These are phyloP conservation scores for Sigmodon hispidus DNA, from an alignment of 2,113 vertebrate species.

Conservation along the genomic window DNA sequence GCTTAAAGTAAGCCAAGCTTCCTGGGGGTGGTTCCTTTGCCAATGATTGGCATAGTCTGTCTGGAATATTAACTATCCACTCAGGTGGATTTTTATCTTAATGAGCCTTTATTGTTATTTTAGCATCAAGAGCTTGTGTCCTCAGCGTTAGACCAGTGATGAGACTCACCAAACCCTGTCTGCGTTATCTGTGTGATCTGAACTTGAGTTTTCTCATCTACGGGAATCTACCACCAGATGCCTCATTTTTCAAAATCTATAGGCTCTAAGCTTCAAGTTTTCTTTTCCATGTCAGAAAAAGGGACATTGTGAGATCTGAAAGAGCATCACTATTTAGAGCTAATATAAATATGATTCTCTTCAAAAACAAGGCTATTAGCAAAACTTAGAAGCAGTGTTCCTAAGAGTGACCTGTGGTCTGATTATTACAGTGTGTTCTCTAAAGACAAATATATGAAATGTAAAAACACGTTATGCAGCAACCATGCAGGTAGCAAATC, in stretches of 20 bases:
- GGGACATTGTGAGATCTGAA: not conserved
- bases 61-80: not conserved
- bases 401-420: not conserved
- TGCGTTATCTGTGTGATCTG: not conserved
- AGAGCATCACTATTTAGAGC: not conserved
- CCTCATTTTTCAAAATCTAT: not conserved
- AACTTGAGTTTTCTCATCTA: not conserved
- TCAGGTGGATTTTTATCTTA: not conserved
- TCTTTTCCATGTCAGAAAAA: not conserved
- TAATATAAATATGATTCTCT: not conserved
- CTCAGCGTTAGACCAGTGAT: not conserved
- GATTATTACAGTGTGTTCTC: not conserved
- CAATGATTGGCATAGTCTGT: not conserved
- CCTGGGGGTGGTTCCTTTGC: not conserved
- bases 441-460: not conserved
- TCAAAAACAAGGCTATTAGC: not conserved
- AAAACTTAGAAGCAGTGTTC: not conserved
- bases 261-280: not conserved
- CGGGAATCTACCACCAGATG: not conserved
- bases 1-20: not conserved
- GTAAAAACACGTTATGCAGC: not conserved
- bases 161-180: not conserved
- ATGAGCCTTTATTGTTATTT: not conserved
- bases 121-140: not conserved
- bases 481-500: rapidly evolving